Evolutionary conservation across 2,888 invertebrate species (phyloP), one percentile per base, ranked within the genome.

Genomic region (Hypolimnas misippus): DNA sequence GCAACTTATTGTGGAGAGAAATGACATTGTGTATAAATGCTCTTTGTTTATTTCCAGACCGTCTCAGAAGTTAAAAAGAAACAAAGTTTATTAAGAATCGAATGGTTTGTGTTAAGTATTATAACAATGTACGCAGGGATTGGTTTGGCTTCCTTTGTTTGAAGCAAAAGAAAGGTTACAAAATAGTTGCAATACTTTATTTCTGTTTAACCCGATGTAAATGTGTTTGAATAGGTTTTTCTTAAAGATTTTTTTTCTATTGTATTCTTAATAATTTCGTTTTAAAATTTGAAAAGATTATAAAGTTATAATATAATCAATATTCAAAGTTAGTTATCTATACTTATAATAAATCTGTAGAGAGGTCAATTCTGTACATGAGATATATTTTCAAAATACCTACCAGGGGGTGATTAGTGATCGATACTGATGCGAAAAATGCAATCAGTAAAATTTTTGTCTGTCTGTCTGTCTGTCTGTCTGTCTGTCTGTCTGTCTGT

Each of bases 11-110:
- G 17, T 17, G 7, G 14, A 33, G 29, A 44, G 17, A 46, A 56
- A 46, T 19, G 46, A 56, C 33, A 46, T 44, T 56, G 46, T 29
- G 31, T 31, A 19, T 44, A 56, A 29, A 46, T 25, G 29, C 19
- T n/a, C 33, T 40, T 56, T 46, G 56, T 44, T 46, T 46, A 33
- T n/a, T 33, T 16, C 19, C 12, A 21, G 4, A 17, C 10, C 3
- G 8, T 46, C 44, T 46, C 19, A 21, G 14, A 49, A 49, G 25
- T 25, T 49, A 7, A 49, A 49, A 49, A 1, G 49, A 49, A 49
- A 49, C 29, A 14, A 49, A 29, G 25, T 49, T 49, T 49, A 29
- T 49, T 29, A 49, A 49, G 49, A 49, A 49, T 25, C 49, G 25
- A 49, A 49, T 49, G 25, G 49, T 29, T 49, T 49, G 14, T 29